Conservation (phyloP, 2,888 invertebrate genomes). For the Stenichneumon culpator region DNA sequence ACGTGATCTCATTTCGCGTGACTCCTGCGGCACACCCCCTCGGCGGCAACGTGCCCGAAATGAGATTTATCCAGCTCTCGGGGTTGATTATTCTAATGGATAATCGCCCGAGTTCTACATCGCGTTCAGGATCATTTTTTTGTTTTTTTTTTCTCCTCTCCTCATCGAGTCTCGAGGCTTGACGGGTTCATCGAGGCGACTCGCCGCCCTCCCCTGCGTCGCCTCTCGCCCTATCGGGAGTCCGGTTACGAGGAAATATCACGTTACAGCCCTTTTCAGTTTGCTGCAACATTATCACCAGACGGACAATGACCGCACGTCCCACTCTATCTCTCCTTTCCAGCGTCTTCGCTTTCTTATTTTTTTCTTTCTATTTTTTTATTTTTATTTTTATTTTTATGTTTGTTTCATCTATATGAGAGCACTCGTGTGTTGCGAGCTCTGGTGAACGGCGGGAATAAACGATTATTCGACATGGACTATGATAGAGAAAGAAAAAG, state of each 20-base stretch:
- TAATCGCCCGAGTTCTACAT: neutral
- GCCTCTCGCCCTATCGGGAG: conserved; percentile 48
- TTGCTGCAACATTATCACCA: conserved; percentile 58
- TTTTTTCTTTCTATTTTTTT: neutral
- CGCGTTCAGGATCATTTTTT: neutral
- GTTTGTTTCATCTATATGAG: neutral
- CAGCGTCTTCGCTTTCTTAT: conserved; percentile 8
- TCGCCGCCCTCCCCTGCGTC: conserved; percentile 22
- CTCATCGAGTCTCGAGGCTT: conserved; percentile 12
- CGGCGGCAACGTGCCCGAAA: conserved; percentile 12
- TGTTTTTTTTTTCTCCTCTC: neutral
- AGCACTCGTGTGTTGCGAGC: neutral
- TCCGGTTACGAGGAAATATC: conserved; percentile 82
- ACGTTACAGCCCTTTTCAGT: conserved; percentile 73
- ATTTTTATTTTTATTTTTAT: no score
- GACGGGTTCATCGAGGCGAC: conserved; percentile 59
- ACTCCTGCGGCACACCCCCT: conserved; percentile 43
- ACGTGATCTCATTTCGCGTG: conserved; percentile 54
- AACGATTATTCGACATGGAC: neutral
- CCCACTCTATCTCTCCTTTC: conserved; percentile 22
- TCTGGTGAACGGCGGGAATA: neutral
- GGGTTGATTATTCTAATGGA: conserved; percentile 23
- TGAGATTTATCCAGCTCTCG: conserved; percentile 46
- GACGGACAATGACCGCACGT: conserved; percentile 64
- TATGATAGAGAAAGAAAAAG: neutral